Conservation (phyloP, 2,888 invertebrate species). For the Sesia bembeciformis region DNA sequence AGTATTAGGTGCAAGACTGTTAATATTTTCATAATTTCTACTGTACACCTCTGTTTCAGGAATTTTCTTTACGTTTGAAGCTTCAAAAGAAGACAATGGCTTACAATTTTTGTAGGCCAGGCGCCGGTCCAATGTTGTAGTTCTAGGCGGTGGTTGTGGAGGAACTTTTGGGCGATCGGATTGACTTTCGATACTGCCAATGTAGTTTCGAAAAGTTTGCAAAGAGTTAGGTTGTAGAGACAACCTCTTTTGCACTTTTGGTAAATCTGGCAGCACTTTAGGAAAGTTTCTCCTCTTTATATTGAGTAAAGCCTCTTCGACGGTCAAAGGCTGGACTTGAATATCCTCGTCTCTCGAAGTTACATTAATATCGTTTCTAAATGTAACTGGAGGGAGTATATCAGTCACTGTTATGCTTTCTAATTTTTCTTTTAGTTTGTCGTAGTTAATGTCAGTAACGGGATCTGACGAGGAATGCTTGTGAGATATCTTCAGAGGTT, state of each 20-base stretch:
- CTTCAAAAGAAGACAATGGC: slow-evolving; percentile 50
- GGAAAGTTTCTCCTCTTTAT: slow-evolving; percentile 87
- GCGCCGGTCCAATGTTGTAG: slow-evolving; percentile 79
- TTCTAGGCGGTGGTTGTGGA: slow-evolving; percentile 84
- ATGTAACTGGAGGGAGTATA: slow-evolving; percentile 59
- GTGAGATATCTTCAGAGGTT: slow-evolving; percentile 72
- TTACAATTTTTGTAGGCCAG: slow-evolving; percentile 57
- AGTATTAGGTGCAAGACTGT: slow-evolving; percentile 28
- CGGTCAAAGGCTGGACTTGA: slow-evolving; percentile 58
- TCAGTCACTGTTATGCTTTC: slow-evolving; percentile 30
- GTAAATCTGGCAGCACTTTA: slow-evolving; percentile 88
- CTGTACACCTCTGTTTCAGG: slow-evolving; percentile 19
- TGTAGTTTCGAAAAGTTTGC: slow-evolving; percentile 49
- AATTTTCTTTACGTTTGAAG: slow-evolving; percentile 30
- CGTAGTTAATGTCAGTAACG: slow-evolving; percentile 74
- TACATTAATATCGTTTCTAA: slow-evolving; percentile 81
- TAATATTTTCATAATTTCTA: slow-evolving; percentile 56
- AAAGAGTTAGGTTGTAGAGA: slow-evolving; percentile 76
- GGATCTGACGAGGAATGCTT: slow-evolving; percentile 81
- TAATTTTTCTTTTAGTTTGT: slow-evolving; percentile 42
- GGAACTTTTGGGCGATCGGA: slow-evolving; percentile 63
- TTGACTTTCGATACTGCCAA: slow-evolving; percentile 37
- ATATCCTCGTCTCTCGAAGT: slow-evolving; percentile 78
- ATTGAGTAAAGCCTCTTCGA: slow-evolving; percentile 81
- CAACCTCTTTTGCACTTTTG: slow-evolving; percentile 74